Percentiles rank a stretch among this genome's conserved stretches.
Conservation (phyloP, 2,113 vertebrate genomes). For the Dasyornis broadbenti region DNA sequence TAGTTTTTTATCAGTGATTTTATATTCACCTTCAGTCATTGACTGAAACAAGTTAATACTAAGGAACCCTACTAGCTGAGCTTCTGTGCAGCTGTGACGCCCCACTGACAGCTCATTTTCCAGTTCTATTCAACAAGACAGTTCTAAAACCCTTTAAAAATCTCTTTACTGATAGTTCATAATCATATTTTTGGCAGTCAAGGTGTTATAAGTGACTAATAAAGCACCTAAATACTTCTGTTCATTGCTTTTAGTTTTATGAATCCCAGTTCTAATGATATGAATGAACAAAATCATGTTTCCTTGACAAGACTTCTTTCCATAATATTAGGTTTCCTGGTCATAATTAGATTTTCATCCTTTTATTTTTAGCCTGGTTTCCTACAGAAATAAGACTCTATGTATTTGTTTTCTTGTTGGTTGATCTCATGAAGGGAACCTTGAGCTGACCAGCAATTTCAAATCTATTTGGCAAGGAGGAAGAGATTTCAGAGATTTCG, state of each 20-base stretch:
- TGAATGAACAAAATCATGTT: neutral
- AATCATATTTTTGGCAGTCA: neutral
- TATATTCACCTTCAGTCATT: neutral
- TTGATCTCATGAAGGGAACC: neutral
- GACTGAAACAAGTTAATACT: neutral
- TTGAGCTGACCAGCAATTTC: neutral
- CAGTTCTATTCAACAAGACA: neutral
- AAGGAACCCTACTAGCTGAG: neutral
- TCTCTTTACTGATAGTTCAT: neutral
- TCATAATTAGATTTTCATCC: neutral
- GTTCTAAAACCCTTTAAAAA: neutral
- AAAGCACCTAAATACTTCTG: neutral
- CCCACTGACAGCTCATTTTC: constrained; percentile 3
- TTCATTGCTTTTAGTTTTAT: neutral
- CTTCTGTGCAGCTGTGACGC: neutral
- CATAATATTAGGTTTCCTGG: neutral
- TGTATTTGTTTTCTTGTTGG: neutral
- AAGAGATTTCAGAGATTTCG: neutral
- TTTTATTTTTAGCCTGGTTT: neutral
- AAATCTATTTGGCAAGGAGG: neutral
- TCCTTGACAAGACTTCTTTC: neutral
- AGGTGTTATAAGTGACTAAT: neutral
- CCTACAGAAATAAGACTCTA: neutral
- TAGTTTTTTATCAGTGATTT: neutral
- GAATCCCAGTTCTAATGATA: neutral